Evolutionary conservation across 2,797 vertebrate genomes (phyloP).

Genomic region (Megalops cyprinoides): DNA sequence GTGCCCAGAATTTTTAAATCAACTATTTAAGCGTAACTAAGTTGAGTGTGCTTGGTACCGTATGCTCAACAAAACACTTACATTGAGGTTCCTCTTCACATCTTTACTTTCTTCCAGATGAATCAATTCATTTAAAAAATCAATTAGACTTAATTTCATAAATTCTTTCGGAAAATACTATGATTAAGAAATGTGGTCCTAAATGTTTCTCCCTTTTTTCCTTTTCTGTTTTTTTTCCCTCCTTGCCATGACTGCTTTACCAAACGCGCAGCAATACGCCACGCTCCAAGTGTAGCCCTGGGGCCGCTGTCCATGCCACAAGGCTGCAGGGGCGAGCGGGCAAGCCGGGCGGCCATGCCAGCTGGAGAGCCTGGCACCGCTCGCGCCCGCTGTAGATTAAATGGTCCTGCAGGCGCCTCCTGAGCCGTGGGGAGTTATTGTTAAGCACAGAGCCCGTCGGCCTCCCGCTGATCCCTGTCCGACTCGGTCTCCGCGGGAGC

Average conservation of each 20-base stretch:
- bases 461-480: slow-evolving; percentile 54
- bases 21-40: neutral
- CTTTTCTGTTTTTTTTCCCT: neutral
- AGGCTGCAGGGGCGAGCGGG: slow-evolving; percentile 24
- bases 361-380: slow-evolving; percentile 35
- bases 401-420: slow-evolving; percentile 36
- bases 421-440: slow-evolving; percentile 42
- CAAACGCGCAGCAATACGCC: neutral
- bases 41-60: neutral
- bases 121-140: too few species aligned
- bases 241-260: neutral
- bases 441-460: slow-evolving; percentile 35
- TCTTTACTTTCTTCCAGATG: neutral
- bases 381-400: slow-evolving; percentile 30
- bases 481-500: slow-evolving; percentile 44
- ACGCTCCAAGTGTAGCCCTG: neutral
- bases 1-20: neutral
- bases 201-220: neutral
- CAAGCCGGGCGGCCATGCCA: slow-evolving; percentile 24
- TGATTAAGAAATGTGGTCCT: neutral
- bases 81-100: neutral
- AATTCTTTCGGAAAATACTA: neutral
- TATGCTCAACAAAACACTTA: neutral
- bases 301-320: slow-evolving; percentile 6
- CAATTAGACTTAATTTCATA: neutral